Evolutionary conservation across 2,113 vertebrate species (phyloP).

Genomic region (Dipodomys merriami): DNA sequence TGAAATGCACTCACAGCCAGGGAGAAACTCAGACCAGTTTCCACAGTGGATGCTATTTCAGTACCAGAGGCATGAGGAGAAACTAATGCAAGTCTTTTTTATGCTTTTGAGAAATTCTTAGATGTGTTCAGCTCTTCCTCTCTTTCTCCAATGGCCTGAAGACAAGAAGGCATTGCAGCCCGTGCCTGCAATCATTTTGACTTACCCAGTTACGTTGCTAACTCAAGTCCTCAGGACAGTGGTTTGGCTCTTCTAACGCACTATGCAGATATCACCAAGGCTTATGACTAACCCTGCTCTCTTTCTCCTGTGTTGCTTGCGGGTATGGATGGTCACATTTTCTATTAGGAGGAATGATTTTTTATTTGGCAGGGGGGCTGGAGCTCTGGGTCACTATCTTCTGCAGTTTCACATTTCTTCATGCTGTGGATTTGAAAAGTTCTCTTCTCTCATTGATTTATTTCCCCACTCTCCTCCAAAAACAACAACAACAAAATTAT

Average conservation of each 20-base stretch:
- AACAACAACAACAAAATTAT: conserved; percentile 4
- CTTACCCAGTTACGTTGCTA: not conserved
- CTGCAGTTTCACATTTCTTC: not conserved
- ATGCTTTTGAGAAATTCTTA: conserved; percentile 45
- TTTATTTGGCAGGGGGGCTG: no score
- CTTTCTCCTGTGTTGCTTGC: not conserved
- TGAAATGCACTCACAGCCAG: not conserved
- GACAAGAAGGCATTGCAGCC: not conserved
- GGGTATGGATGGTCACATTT: not conserved
- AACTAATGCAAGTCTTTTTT: not conserved
- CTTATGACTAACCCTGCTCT: not conserved
- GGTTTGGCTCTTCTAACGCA: not conserved
- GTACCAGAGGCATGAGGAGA: not conserved
- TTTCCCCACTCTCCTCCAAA: not conserved
- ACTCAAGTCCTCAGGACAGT: not conserved
- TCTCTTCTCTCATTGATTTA: not conserved
- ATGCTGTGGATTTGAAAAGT: not conserved
- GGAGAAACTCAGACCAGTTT: not conserved
- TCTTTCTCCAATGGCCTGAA: conserved; percentile 19
- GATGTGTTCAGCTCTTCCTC: not conserved
- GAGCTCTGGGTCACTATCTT: not conserved
- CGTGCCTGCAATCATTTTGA: not conserved
- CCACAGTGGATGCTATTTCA: not conserved
- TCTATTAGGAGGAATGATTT: not conserved
- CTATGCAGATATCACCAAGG: not conserved